Base-by-base conservation (phyloP, 2,797 vertebrate species). In the Gambusia yucatana region DNA sequence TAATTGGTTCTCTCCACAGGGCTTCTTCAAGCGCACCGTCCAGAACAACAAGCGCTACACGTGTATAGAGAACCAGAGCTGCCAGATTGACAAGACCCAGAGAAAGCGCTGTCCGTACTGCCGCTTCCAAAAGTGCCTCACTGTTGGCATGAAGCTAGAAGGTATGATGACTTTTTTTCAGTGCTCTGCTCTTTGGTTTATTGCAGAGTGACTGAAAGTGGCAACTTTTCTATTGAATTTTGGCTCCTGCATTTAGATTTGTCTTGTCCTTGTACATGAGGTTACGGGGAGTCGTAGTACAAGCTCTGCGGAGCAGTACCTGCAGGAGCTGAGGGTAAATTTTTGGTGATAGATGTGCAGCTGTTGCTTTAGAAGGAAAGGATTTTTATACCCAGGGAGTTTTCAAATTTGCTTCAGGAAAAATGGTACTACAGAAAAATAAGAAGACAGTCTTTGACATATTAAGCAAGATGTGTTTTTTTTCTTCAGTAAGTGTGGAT, bases 11-110 rank as follows among this genome's bases (percentile, higher is more conserved):
- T 91, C 91, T 93, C 95, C 86, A 69, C 92, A 99, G 98, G 98
- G 98, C 22, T 99, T 99, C 96, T 99, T 99, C 96, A 99, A 99
- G 94, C 96, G 98, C 93, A 99, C 98, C 55, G 98, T 99, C 92
- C 98, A 99, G 95, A 99, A 99, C 96, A 99, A 99, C 95, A 99
- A 99, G 94, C 97, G 98, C 96, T 99, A 99, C 97, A 99, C 98
- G 17, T 99, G 98, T 89, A 99, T 99, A 96, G 98, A 99, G 95
- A 99, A 98, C 95, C 98, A 99, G 96, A 99, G 97, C 95, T 99
- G 98, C 95, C 98, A 98, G 94, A 99, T 99, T 93, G 98, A 99
- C 96, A 99, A 99, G 95, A 99, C 98, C 46, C 98, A 99, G 95
- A 96, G 98, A 93, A 99, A 99, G 85, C 96, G 98, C 76, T 99